Evolutionary conservation across 2,888 invertebrate genomes (phyloP), one percentile per base, ranked within the genome.

Genomic region (Hypolimnas misippus): DNA sequence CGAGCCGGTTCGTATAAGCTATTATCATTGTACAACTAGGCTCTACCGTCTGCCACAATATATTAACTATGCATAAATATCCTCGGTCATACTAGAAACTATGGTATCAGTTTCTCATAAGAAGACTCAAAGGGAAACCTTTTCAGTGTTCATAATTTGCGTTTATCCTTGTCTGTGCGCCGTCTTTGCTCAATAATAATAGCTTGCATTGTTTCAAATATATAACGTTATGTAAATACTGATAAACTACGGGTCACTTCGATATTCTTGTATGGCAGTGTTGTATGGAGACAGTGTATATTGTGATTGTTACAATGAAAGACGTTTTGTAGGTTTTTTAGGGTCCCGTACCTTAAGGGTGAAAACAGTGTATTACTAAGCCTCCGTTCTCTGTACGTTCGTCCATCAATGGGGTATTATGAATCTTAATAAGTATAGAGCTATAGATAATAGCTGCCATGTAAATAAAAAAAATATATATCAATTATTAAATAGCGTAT

Each of bases 41-140:
- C n/a, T n/a, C n/a, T n/a, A n/a, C n/a, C n/a, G n/a, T n/a, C n/a
- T n/a, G n/a, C n/a, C n/a, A n/a, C n/a, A n/a, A n/a, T n/a, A n/a
- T n/a, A n/a, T n/a, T 46, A 14, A 40, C 6, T 8, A 42, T 12
- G 54, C 38, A 38, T 52, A 44, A 14, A 35, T 12, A 54, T 54
- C 50, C 57, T 51, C 55, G 59, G 42, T 57, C 59, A 59, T 14
- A 59, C 63, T 66, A 62, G 52, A 66, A 59, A 60, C 53, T 35
- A 16, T 31, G 63, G 63, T 63, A 54, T 66, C 66, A 25, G 38
- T 63, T 66, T 57, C 66, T 63, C 52, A 57, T 63, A 61, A 66
- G 58, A 62, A 60, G 55, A 61, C 60, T 57, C 29, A 54, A 50
- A 61, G 62, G 35, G 63, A 66, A 66, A 51, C 66, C 66, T 51